Base-by-base conservation (phyloP, 1,140 invertebrate genomes). In the Patella vulgata region DNA sequence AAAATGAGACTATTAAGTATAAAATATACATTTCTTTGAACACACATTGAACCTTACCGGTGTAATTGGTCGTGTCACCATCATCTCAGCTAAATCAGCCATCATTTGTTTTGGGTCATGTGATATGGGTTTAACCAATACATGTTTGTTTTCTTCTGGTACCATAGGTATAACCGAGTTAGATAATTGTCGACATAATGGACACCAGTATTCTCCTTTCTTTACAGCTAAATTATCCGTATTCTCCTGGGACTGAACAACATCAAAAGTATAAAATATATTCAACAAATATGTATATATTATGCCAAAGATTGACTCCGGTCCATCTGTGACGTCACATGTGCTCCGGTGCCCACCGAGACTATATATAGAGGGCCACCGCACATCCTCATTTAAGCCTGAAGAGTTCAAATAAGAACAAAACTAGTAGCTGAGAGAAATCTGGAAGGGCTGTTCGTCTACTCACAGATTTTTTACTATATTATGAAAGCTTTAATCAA, bases 121-220 rank as follows among this genome's bases (percentile, higher is more conserved):
- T 30, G 76, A 63, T 17, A 76, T 59, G 3, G 73, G 73, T 53
- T 68, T 71, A 31, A 68, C 39, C 19, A 75, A 39, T 0, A 70
- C 68, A 21, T 60, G 64, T 25, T 67, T 63, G 56, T 69, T 76
- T n/a, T 78, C 77, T 17, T 93, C 89, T 4, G 94, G 93, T 27
- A 92, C 90, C 19, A 97, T 86, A 3, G 95, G 95, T 59, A 98
- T 85, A 60, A 97, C 93, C 11, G 93, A 92, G 85, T 98, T 98
- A 3, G 94, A 93, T 21, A 96, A 86, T 85, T 97, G 95, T 19
- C 96, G 89, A 84, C 96, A 98, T 27, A 97, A 85, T 3, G 96
- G 95, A 85, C 96, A 98, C 60, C 91, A 88, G 86, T 95, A 98
- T 86, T 98, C 95, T 23, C 93, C 93, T 46, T 91, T 90, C 69